Evolutionary conservation across 2,113 vertebrate genomes (phyloP).

Genomic region (Salminus brasiliensis): DNA sequence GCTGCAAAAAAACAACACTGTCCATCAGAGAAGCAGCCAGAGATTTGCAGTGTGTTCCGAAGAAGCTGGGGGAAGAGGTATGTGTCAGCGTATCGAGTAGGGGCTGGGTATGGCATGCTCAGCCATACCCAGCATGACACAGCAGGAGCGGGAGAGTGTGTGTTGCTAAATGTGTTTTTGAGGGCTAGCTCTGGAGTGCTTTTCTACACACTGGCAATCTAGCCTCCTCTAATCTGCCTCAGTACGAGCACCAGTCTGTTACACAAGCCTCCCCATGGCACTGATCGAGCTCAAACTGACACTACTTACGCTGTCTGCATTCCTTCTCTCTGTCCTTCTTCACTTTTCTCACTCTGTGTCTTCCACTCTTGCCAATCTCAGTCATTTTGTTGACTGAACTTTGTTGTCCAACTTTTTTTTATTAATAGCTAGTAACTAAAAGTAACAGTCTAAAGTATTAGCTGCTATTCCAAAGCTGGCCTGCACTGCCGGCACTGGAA

Average conservation of each 20-base stretch:
- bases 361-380: neutral
- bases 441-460: neutral
- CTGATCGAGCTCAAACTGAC: neutral
- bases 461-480: neutral
- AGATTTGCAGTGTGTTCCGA: conserved; percentile 33
- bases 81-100: neutral
- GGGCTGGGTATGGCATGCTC: neutral
- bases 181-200: conserved; percentile 12
- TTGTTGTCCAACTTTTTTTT: too few species aligned
- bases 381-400: neutral
- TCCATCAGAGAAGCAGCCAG: conserved; percentile 32
- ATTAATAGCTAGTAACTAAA: neutral
- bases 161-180: conserved; percentile 8
- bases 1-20: conserved; percentile 45
- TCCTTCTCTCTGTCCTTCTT: neutral
- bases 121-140: conserved; percentile 22
- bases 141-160: conserved; percentile 13
- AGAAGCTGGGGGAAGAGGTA: neutral
- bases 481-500: neutral
- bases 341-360: neutral
- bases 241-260: conserved; percentile 22
- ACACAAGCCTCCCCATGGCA: conserved; percentile 20
- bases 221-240: conserved; percentile 26
- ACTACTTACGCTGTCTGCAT: neutral
- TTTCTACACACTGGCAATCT: conserved; percentile 12